A percentile compares a stretch with the other conserved stretches of the same genome.
Conservation (phyloP, 2,888 invertebrate genomes). For the Seladonia tumulorum region DNA sequence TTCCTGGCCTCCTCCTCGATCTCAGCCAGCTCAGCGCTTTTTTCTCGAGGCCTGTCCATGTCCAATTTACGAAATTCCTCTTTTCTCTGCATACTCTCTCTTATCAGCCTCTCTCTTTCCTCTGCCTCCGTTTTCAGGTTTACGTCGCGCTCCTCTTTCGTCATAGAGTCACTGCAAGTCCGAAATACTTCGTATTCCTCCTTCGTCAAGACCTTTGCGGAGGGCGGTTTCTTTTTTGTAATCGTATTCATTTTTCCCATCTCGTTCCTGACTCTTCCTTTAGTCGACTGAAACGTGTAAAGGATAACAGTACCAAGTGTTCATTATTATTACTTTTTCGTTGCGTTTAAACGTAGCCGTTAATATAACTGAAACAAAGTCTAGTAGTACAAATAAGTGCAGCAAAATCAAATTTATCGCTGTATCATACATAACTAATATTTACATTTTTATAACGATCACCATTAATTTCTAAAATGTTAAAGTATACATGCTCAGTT, state of each 20-base stretch:
- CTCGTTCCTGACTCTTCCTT: conserved; percentile 15
- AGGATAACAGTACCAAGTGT: neutral
- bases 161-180: conserved; percentile 63
- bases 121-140: conserved; percentile 63
- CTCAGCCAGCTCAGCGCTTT: conserved; percentile 75
- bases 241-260: conserved; percentile 4
- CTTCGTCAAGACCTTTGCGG: conserved; percentile 86
- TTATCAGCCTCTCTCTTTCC: conserved; percentile 72
- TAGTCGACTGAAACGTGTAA: conserved; percentile 18
- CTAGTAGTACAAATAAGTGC: neutral
- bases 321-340: neutral
- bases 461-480: neutral
- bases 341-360: neutral
- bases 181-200: conserved; percentile 85
- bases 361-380: neutral
- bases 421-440: neutral
- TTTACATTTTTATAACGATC: neutral
- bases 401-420: neutral
- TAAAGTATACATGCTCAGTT: neutral
- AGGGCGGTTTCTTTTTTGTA: conserved; percentile 49
- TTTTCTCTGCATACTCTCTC: conserved; percentile 78
- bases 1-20: conserved; percentile 85
- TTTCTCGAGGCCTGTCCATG: conserved; percentile 65
- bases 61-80: conserved; percentile 78
- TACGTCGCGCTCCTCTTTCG: conserved; percentile 71